These are phyloP conservation scores for Oryzias sinensis DNA, from an alignment of 2,797 vertebrate genomes.

Conservation along the genomic window DNA sequence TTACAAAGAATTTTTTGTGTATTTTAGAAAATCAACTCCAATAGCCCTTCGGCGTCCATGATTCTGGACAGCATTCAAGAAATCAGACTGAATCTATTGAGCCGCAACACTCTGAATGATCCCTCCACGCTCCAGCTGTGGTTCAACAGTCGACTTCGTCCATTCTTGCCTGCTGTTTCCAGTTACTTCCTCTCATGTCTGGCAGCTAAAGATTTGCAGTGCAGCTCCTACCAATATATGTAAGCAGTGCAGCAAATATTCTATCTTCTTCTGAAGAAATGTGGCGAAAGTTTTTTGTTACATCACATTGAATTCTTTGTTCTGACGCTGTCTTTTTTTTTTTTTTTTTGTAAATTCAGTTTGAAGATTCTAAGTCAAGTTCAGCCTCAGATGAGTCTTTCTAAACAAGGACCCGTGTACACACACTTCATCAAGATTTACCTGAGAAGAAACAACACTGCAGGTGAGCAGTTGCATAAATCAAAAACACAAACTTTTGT, in stretches of 20 bases:
- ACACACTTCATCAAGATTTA: conserved; percentile 64
- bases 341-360: conserved; percentile 36
- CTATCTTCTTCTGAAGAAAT: no score
- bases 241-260: conserved; percentile 30
- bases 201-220: conserved; percentile 47
- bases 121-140: conserved; percentile 53
- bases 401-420: conserved; percentile 41
- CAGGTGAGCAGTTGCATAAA: conserved; percentile 36
- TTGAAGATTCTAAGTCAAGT: conserved; percentile 48
- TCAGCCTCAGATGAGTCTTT: conserved; percentile 27
- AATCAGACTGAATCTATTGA: conserved; percentile 56
- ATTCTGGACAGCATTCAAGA: conserved; percentile 67
- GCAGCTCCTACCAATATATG: conserved; percentile 27
- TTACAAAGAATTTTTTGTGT: neutral
- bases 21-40: conserved; percentile 52
- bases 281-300: no score
- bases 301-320: no score
- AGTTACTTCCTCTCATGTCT: conserved; percentile 69
- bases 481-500: no score
- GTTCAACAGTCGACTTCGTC: conserved; percentile 12
- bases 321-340: neutral
- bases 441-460: conserved; percentile 54
- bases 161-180: conserved; percentile 62
- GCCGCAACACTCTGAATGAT: conserved; percentile 25
- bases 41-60: conserved; percentile 14